Conservation (phyloP, 2,888 invertebrate genomes). For the Carpatolechia fugitivella region DNA sequence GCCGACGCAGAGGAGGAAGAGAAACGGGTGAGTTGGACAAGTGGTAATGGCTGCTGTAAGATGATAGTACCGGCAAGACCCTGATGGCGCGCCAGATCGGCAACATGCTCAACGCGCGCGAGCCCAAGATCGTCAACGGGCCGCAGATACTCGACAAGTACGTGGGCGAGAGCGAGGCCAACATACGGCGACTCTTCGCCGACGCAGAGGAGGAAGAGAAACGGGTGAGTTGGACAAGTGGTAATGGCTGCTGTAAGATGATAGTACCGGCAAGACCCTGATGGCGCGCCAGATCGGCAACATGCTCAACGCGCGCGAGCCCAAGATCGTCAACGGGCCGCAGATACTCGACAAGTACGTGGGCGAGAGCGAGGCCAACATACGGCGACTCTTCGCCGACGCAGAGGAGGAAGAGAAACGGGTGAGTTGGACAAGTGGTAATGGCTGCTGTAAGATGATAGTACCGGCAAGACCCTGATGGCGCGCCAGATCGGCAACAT, state of each 20-base stretch:
- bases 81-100: conserved; percentile 99
- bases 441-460: too few species aligned
- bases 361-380: conserved; percentile 99
- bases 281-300: conserved; percentile 99
- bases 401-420: conserved; percentile 99
- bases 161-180: conserved; percentile 99
- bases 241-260: too few species aligned
- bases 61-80: conserved; percentile 99
- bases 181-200: conserved; percentile 95
- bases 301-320: conserved; percentile 99
- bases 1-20: conserved; percentile 99
- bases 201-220: conserved; percentile 99
- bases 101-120: conserved; percentile 98
- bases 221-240: conserved; percentile 82
- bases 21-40: conserved; percentile 86
- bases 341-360: conserved; percentile 99
- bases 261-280: conserved; percentile 99
- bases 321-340: conserved; percentile 99
- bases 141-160: conserved; percentile 99
- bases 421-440: too few species aligned
- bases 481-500: conserved; percentile 99
- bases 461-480: conserved; percentile 99
- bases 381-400: conserved; percentile 96
- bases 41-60: too few species aligned
- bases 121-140: conserved; percentile 99